phyloP scores from a whole-genome alignment of 2,888 invertebrate genomes.

The Seira musarum region DNA sequence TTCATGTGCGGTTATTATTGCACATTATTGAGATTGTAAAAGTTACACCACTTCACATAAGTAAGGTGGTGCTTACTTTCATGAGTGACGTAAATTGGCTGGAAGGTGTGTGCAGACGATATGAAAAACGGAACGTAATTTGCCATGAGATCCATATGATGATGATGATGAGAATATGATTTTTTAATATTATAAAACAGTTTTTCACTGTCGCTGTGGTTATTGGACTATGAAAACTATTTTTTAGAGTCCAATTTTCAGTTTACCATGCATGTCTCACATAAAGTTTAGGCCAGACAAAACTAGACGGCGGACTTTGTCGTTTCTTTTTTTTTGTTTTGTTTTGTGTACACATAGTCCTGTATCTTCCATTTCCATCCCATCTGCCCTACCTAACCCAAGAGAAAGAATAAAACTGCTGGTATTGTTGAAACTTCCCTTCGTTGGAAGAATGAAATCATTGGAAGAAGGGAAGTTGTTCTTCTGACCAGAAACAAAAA shows the following conservation, averaged over 20 bases:
- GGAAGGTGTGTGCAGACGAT: not conserved
- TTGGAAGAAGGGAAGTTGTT: not conserved
- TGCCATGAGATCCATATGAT: not conserved
- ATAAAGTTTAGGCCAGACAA: too few species aligned
- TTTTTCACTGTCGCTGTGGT: constrained; percentile 25
- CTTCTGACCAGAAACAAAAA: constrained; percentile 1
- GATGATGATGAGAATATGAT: not conserved
- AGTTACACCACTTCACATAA: not conserved
- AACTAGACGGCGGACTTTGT: too few species aligned
- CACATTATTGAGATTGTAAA: not conserved
- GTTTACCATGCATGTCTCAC: too few species aligned
- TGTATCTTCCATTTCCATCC: too few species aligned
- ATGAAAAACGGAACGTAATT: constrained; percentile 8
- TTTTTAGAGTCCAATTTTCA: too few species aligned
- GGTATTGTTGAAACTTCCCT: too few species aligned
- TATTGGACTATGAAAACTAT: constrained; percentile 44
- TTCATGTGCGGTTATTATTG: constrained; percentile 1
- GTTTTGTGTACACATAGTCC: too few species aligned
- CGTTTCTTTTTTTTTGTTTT: too few species aligned
- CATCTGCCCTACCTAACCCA: too few species aligned
- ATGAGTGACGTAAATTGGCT: constrained; percentile 48
- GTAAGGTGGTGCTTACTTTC: not conserved
- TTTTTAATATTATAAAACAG: constrained; percentile 2
- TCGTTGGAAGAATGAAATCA: not conserved
- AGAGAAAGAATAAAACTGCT: too few species aligned